Percentiles rank a stretch among this genome's conserved stretches.
These are phyloP conservation scores for Lytechinus pictus DNA, from an alignment of 35 echinoderm and acorn worm genomes.

Conservation along the genomic window DNA sequence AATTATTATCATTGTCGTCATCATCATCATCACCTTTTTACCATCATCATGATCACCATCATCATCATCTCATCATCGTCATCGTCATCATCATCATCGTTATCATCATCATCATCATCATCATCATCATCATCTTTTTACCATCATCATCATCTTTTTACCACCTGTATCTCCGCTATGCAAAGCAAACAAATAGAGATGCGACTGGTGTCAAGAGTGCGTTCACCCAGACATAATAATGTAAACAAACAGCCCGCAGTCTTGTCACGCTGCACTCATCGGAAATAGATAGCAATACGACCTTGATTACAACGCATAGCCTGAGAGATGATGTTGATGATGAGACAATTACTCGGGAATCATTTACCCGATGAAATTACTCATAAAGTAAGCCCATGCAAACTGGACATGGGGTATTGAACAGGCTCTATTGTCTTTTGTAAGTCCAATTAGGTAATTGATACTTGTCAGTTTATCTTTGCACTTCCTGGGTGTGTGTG, in stretches of 20 bases:
- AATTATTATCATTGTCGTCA: too few species aligned
- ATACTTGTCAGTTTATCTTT: background rate
- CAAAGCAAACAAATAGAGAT: background rate
- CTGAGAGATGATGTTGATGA: background rate
- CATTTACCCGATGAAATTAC: constrained; percentile 12
- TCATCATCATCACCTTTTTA: too few species aligned
- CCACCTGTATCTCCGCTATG: background rate
- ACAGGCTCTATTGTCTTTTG: background rate
- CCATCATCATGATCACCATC: too few species aligned
- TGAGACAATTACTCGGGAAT: constrained; percentile 11
- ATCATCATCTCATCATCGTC: too few species aligned
- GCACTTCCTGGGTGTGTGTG: background rate
- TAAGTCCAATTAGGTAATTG: background rate
- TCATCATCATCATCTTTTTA: too few species aligned
- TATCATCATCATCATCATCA: too few species aligned
- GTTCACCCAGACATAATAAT: background rate
- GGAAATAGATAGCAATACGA: background rate
- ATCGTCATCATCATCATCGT: too few species aligned
- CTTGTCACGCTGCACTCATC: background rate
- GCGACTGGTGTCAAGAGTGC: background rate
- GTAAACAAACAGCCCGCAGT: background rate
- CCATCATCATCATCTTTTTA: background rate
- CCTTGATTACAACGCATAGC: background rate
- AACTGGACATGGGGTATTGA: background rate
- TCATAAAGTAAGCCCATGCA: background rate